phyloP scores from a whole-genome alignment of 1,140 invertebrate genomes.

The Tetramorium alpestre region DNA sequence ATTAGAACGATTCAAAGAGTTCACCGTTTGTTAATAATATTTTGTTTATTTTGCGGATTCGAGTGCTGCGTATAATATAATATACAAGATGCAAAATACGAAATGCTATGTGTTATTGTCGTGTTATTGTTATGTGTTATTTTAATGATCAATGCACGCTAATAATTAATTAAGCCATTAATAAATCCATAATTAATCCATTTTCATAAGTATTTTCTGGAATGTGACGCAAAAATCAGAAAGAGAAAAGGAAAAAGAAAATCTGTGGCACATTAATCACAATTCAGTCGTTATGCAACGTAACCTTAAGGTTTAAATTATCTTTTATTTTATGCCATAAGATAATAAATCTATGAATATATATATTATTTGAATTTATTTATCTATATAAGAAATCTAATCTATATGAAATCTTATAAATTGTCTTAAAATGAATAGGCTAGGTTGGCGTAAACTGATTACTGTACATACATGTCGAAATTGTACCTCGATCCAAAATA shows the following conservation, averaged over 20 bases:
- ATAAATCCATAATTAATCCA: neutral
- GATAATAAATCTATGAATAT: neutral
- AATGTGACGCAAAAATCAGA: neutral
- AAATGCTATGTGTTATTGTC: neutral
- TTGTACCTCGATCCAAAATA: neutral
- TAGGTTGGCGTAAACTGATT: neutral
- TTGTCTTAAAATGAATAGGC: neutral
- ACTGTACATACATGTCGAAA: neutral
- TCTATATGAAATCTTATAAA: neutral
- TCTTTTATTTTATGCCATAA: neutral
- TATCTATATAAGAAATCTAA: neutral
- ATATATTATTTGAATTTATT: neutral
- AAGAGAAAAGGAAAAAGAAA: neutral
- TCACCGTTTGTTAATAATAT: neutral
- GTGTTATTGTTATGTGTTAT: neutral
- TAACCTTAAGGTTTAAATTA: neutral
- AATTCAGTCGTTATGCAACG: neutral
- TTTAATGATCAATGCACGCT: neutral
- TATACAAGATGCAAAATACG: neutral
- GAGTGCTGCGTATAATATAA: neutral
- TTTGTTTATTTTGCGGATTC: neutral
- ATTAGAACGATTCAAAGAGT: neutral
- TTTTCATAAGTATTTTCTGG: neutral
- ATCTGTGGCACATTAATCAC: neutral
- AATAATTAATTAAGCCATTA: neutral